Percentiles rank a stretch among this genome's conserved stretches.
phyloP scores from a whole-genome alignment of 1,140 invertebrate genomes.

The Metopolophium dirhodum region DNA sequence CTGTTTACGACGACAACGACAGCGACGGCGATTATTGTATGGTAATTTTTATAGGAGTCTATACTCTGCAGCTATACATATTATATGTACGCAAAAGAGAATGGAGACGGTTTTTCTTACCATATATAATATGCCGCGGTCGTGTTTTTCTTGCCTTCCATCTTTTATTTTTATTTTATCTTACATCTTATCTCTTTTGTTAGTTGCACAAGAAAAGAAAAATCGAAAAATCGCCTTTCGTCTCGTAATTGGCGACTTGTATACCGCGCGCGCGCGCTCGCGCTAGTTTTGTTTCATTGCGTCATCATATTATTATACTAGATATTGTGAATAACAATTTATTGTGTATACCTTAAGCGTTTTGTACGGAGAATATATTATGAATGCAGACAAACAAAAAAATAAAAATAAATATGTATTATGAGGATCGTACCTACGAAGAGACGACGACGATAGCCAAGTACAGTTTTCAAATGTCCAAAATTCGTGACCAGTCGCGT shows the following conservation, averaged over 20 bases:
- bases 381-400: slow-evolving; percentile 4
- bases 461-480: slow-evolving; percentile 32
- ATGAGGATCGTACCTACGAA: not conserved
- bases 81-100: not conserved
- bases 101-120: not conserved
- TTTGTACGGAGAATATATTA: slow-evolving; percentile 34
- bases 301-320: slow-evolving; percentile 18
- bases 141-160: not conserved
- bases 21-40: slow-evolving; percentile 41
- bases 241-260: slow-evolving; percentile 51
- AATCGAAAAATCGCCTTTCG: slow-evolving; percentile 43
- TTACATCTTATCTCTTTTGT: slow-evolving; percentile 25
- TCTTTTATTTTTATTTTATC: slow-evolving; percentile 14
- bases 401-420: not conserved
- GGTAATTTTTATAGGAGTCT: slow-evolving; percentile 37
- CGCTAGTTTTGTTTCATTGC: not conserved
- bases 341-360: slow-evolving; percentile 12
- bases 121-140: slow-evolving; percentile 8
- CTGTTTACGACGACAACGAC: slow-evolving; percentile 28
- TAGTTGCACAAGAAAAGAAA: not conserved
- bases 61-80: not conserved
- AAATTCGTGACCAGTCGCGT: slow-evolving; percentile 45
- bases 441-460: not conserved
- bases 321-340: slow-evolving; percentile 41
- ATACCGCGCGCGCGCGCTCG: not conserved